These are phyloP conservation scores for Artemia sinica DNA, from an alignment of 2,888 invertebrate species.

Conservation along the genomic window DNA sequence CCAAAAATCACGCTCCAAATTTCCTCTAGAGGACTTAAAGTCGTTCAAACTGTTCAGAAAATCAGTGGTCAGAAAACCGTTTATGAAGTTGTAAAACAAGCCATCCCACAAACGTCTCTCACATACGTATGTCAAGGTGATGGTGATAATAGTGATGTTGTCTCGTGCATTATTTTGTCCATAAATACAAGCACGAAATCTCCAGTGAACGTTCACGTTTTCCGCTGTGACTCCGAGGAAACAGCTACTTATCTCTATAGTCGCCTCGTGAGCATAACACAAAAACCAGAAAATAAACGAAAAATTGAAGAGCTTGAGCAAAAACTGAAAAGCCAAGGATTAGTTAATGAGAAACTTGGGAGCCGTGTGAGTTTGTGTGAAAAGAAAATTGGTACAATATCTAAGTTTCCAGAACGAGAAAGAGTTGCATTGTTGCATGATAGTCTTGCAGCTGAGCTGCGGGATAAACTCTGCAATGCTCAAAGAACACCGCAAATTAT, in stretches of 20 bases:
- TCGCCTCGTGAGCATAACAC: constrained; percentile 61
- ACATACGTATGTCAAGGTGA: constrained; percentile 67
- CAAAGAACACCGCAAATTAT: constrained; percentile 50
- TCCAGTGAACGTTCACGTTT: constrained; percentile 88
- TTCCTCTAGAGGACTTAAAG: constrained; percentile 80
- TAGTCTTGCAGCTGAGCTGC: constrained; percentile 73
- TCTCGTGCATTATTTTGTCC: constrained; percentile 75
- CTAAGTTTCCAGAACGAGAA: constrained; percentile 26
- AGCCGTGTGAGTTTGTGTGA: constrained; percentile 61
- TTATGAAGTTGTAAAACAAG: constrained; percentile 59
- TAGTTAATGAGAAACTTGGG: constrained; percentile 57
- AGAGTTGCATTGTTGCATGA: constrained; percentile 62
- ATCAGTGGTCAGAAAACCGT: constrained; percentile 30
- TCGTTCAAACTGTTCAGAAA: constrained; percentile 56
- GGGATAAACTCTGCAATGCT: constrained; percentile 46
- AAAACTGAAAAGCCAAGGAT: constrained; percentile 35
- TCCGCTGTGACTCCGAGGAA: constrained; percentile 60
- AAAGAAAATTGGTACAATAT: constrained; percentile 35
- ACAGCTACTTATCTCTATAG: constrained; percentile 72
- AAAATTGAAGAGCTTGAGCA: constrained; percentile 64
- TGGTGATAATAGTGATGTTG: constrained; percentile 55
- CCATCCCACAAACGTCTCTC: constrained; percentile 81
- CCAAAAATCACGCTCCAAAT: constrained; percentile 59
- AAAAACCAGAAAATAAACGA: constrained; percentile 66
- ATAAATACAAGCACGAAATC: constrained; percentile 87